These are phyloP conservation scores for Micronycteris hirsuta DNA, from an alignment of 2,113 vertebrate genomes.

Conservation along the genomic window DNA sequence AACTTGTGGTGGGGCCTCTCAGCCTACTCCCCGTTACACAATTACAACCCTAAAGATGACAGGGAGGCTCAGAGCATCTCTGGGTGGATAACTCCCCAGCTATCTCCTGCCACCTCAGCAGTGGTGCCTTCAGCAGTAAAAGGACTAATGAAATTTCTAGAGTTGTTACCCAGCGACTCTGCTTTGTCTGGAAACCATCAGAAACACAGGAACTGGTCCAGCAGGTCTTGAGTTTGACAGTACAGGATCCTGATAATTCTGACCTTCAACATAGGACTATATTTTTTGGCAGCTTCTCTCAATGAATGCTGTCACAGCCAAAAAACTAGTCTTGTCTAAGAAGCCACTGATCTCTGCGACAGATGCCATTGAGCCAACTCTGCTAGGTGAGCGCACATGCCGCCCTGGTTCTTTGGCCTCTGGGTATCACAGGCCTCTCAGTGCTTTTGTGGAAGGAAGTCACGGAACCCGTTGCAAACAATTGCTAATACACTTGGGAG, in stretches of 20 bases:
- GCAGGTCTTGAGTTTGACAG: not conserved
- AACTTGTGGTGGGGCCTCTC: too few species aligned
- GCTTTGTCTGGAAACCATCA: conserved; percentile 48
- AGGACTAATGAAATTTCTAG: conserved; percentile 97
- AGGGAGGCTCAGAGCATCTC: conserved; percentile 97
- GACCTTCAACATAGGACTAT: conserved; percentile 86
- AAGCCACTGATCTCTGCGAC: conserved; percentile 91
- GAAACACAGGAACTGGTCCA: not conserved
- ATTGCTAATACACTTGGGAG: conserved; percentile 96
- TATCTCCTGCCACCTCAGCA: conserved; percentile 95
- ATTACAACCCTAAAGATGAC: conserved; percentile 98
- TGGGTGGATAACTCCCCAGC: conserved; percentile 92
- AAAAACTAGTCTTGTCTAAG: conserved; percentile 94
- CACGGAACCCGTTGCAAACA: conserved; percentile 97
- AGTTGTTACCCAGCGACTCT: conserved; percentile 94
- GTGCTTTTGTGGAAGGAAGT: conserved; percentile 97
- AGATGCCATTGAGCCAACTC: conserved; percentile 91
- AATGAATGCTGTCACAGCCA: conserved; percentile 96
- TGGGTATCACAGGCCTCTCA: conserved; percentile 97
- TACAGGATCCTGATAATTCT: conserved; percentile 96
- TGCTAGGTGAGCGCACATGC: conserved; percentile 95
- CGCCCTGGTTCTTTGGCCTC: conserved; percentile 96
- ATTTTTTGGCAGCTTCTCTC: conserved; percentile 98
- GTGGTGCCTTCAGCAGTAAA: conserved; percentile 97
- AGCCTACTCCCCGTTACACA: conserved; percentile 81